A percentile compares a stretch with the other conserved stretches of the same genome.
phyloP scores from a whole-genome alignment of 2,113 vertebrate species.

The Prionailurus bengalensis region DNA sequence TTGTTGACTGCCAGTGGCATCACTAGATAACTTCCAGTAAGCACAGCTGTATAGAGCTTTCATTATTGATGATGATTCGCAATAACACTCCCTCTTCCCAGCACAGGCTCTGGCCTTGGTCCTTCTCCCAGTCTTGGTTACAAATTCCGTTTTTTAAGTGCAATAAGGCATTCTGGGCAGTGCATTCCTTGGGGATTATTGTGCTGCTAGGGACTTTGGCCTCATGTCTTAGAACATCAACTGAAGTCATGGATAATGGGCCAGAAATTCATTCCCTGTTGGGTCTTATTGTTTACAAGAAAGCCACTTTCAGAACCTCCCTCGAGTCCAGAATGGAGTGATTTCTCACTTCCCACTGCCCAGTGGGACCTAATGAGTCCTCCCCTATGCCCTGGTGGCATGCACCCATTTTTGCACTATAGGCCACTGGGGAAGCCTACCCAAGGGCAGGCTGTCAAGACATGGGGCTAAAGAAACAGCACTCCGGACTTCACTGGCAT shows the following conservation, averaged over 20 bases:
- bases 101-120: background rate
- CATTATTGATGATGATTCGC: background rate
- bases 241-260: background rate
- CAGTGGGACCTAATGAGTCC: background rate
- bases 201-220: background rate
- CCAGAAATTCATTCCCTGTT: background rate
- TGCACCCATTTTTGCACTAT: background rate
- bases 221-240: background rate
- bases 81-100: background rate
- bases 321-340: background rate
- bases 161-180: background rate
- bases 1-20: accelerated
- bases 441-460: background rate
- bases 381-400: no score
- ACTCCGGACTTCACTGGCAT: background rate
- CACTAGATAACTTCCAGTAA: background rate
- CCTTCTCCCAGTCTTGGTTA: background rate
- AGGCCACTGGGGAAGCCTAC: background rate
- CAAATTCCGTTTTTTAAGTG: background rate
- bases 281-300: background rate
- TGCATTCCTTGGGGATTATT: background rate
- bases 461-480: background rate
- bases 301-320: background rate
- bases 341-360: background rate
- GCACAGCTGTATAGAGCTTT: background rate